These are phyloP conservation scores for Pentalonia nigronervosa DNA, from an alignment of 1,140 invertebrate genomes.

Conservation along the genomic window DNA sequence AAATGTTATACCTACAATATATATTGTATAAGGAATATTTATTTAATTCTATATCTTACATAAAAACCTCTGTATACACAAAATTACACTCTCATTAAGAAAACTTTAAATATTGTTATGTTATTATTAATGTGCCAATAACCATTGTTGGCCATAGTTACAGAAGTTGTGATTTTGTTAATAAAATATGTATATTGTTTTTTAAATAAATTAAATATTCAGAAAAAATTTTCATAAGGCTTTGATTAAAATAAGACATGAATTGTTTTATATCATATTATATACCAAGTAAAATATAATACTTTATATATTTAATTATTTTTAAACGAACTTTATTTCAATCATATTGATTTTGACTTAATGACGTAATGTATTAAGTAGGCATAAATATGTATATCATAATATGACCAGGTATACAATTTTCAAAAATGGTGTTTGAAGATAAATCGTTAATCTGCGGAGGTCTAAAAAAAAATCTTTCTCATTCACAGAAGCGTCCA, in stretches of 20 bases:
- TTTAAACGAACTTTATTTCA: background rate
- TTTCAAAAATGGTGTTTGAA: background rate
- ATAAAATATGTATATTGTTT: background rate
- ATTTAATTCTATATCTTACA: background rate
- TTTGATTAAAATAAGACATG: background rate
- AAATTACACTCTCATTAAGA: too few relatives aligned
- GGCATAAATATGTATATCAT: background rate
- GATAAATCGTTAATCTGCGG: slow-evolving; percentile 39
- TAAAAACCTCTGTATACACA: background rate
- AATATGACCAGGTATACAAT: background rate
- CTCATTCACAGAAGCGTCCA: slow-evolving; percentile 46
- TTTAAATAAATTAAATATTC: background rate
- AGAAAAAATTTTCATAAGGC: background rate
- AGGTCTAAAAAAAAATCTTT: slow-evolving; percentile 41
- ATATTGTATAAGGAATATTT: too few relatives aligned
- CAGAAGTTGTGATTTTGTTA: background rate
- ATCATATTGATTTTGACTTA: background rate
- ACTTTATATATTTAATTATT: background rate
- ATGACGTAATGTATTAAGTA: background rate
- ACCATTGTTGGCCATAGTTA: too few relatives aligned
- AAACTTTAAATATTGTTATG: background rate
- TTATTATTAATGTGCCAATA: too few relatives aligned
- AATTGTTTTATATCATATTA: too few relatives aligned
- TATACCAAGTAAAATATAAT: background rate
- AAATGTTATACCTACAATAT: too few relatives aligned